Conservation (phyloP, 2,888 invertebrate species). For the Adelognathus sp. region DNA sequence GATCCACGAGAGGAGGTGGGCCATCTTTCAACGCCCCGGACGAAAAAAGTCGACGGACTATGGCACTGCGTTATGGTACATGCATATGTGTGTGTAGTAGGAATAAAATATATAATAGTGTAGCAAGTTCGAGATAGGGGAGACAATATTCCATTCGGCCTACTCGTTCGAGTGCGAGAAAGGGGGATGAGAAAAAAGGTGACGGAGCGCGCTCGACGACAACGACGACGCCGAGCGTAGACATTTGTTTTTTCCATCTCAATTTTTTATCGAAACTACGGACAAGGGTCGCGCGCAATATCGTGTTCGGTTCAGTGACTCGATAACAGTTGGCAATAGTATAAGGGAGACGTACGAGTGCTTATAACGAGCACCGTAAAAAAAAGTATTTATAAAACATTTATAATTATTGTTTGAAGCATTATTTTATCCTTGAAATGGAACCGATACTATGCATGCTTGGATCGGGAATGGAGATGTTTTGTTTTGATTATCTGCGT, state of each 20-base stretch:
- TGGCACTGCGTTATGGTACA: background rate
- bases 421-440: no score
- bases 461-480: no score
- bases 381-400: no score
- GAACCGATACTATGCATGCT: no score
- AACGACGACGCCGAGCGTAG: background rate
- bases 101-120: background rate
- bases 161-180: constrained; percentile 2
- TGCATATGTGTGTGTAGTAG: background rate
- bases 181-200: background rate
- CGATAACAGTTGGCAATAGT: background rate
- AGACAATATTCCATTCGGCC: constrained; percentile 17
- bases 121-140: background rate
- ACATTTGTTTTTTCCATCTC: background rate
- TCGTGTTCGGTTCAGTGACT: constrained; percentile 2
- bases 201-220: background rate
- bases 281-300: background rate
- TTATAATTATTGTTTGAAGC: no score
- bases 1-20: constrained; percentile 12
- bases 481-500: no score
- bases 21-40: constrained; percentile 15
- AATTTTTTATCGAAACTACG: background rate
- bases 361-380: background rate
- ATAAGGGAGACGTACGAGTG: background rate
- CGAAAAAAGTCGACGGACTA: constrained; percentile 12